phyloP scores from a whole-genome alignment of 2,888 invertebrate genomes.

The Chorisops tibialis region DNA sequence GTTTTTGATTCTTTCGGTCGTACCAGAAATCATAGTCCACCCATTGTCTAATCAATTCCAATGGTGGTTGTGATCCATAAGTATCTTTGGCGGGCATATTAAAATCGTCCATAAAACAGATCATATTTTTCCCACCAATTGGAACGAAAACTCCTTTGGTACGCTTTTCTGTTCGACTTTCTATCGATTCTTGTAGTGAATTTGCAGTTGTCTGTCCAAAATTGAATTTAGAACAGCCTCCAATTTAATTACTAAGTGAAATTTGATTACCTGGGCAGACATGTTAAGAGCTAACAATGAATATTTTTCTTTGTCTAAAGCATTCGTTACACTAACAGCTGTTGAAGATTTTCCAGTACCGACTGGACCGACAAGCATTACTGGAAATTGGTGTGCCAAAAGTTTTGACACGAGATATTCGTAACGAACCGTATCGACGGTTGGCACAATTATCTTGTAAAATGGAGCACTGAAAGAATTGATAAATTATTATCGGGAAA shows the following conservation, averaged over 20 bases:
- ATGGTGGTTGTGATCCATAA: slow-evolving; percentile 85
- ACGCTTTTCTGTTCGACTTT: slow-evolving; percentile 81
- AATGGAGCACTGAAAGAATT: slow-evolving; percentile 64
- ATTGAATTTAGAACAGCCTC: not conserved
- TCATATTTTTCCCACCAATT: slow-evolving; percentile 75
- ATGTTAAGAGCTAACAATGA: slow-evolving; percentile 75
- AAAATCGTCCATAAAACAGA: slow-evolving; percentile 87
- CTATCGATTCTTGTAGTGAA: slow-evolving; percentile 81
- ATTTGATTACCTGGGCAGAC: slow-evolving; percentile 74
- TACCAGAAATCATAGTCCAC: slow-evolving; percentile 90
- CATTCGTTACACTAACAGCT: slow-evolving; percentile 63
- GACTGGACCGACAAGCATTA: slow-evolving; percentile 76
- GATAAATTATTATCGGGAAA: slow-evolving; percentile 14
- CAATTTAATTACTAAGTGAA: slow-evolving; percentile 4
- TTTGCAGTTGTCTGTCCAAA: slow-evolving; percentile 70
- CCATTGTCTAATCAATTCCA: slow-evolving; percentile 82
- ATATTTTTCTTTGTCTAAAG: slow-evolving; percentile 57
- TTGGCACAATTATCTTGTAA: slow-evolving; percentile 81
- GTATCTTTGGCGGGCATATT: slow-evolving; percentile 89
- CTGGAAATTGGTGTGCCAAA: slow-evolving; percentile 64
- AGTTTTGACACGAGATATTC: slow-evolving; percentile 68
- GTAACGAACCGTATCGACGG: slow-evolving; percentile 83
- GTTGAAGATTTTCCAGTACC: slow-evolving; percentile 87
- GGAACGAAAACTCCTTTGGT: slow-evolving; percentile 83
- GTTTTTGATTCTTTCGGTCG: slow-evolving; percentile 72